Conservation (phyloP, 1,140 invertebrate species). For the Caenorhabditis latens region DNA sequence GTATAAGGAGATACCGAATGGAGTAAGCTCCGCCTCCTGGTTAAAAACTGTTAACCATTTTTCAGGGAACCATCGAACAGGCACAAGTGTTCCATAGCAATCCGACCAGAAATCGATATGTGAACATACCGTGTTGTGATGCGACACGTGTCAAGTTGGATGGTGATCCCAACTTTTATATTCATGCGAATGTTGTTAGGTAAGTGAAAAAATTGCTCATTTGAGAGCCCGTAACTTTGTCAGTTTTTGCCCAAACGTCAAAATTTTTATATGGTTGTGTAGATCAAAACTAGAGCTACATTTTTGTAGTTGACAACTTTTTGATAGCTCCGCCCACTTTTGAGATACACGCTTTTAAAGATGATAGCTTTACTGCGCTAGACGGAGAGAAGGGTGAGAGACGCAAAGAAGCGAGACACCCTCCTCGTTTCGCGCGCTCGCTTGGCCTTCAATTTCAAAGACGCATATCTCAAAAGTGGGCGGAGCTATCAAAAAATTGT, state of each 20-base stretch:
- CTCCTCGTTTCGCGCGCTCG: too few relatives aligned
- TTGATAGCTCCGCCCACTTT: too few relatives aligned
- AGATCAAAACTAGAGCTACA: not conserved
- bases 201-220: not conserved
- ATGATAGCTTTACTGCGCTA: too few relatives aligned
- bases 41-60: too few relatives aligned
- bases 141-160: conserved; percentile 39
- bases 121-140: conserved; percentile 56
- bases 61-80: conserved; percentile 11
- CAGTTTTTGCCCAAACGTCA: too few relatives aligned
- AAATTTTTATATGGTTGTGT: not conserved
- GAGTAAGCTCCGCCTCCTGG: not conserved
- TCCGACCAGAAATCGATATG: conserved; percentile 45
- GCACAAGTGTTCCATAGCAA: conserved; percentile 17
- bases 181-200: conserved; percentile 58
- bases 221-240: too few relatives aligned
- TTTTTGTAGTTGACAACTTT: not conserved
- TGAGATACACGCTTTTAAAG: too few relatives aligned
- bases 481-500: too few relatives aligned
- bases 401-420: too few relatives aligned
- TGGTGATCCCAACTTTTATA: conserved; percentile 53
- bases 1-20: not conserved
- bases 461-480: too few relatives aligned
- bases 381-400: too few relatives aligned
- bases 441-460: too few relatives aligned